These are phyloP conservation scores for Tetragnatha versicolor DNA, from an alignment of 1,140 invertebrate genomes.

Conservation along the genomic window DNA sequence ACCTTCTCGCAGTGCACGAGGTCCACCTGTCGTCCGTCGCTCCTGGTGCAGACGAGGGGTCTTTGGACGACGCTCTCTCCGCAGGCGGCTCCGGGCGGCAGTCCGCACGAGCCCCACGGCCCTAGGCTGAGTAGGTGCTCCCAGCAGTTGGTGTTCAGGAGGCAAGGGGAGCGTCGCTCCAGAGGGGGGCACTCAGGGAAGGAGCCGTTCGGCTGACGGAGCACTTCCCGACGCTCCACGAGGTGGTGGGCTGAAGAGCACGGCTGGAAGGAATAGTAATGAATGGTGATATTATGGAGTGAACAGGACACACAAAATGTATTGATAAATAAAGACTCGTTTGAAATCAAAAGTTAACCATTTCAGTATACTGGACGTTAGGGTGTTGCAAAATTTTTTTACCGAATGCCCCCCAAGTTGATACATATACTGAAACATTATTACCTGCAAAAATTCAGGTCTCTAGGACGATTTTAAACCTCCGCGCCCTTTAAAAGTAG, in stretches of 20 bases:
- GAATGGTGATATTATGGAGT: background rate
- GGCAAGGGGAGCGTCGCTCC: background rate
- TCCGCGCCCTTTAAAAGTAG: too few relatives aligned
- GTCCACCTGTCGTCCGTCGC: slow-evolving; percentile 69
- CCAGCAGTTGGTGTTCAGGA: slow-evolving; percentile 63
- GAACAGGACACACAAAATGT: background rate
- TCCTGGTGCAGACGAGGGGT: slow-evolving; percentile 69
- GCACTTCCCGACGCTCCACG: background rate
- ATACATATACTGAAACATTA: too few relatives aligned
- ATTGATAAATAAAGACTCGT: too few relatives aligned
- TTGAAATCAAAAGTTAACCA: too few relatives aligned
- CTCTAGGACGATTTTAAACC: too few relatives aligned
- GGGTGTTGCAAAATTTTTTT: too few relatives aligned
- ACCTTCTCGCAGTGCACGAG: slow-evolving; percentile 63
- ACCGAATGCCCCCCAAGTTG: too few relatives aligned
- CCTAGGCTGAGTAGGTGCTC: slow-evolving; percentile 70
- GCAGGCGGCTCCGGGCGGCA: slow-evolving; percentile 70
- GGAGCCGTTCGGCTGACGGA: slow-evolving; percentile 4
- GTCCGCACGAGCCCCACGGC: slow-evolving; percentile 70
- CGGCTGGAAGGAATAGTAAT: background rate
- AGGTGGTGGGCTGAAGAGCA: slow-evolving; percentile 3
- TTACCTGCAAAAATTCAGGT: too few relatives aligned
- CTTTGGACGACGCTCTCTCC: slow-evolving; percentile 71
- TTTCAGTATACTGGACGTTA: too few relatives aligned
- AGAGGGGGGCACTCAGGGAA: background rate